phyloP scores from a whole-genome alignment of 2,797 vertebrate species.

The Semotilus atromaculatus region DNA sequence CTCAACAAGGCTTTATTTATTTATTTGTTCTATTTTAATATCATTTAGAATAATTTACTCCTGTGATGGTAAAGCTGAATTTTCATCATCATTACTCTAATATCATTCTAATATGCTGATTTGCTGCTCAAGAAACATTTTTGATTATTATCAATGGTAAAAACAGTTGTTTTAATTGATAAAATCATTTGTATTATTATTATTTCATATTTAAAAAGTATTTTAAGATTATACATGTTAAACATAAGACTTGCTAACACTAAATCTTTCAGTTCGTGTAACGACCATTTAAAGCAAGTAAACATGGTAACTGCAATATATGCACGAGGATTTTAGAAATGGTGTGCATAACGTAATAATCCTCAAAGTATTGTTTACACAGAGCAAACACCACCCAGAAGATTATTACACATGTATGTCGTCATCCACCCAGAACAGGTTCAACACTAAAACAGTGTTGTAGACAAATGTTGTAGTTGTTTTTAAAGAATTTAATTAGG shows the following conservation, averaged over 20 bases:
- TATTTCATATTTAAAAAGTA: neutral
- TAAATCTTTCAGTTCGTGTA: neutral
- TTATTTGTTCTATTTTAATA: neutral
- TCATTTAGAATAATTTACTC: neutral
- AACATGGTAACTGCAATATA: neutral
- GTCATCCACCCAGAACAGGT: neutral
- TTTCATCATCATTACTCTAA: neutral
- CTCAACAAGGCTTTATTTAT: neutral
- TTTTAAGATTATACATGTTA: neutral
- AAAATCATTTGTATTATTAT: neutral
- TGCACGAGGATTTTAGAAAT: neutral
- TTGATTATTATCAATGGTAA: neutral
- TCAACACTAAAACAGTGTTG: neutral
- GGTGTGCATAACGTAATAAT: neutral
- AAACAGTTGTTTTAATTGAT: neutral
- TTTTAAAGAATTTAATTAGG: neutral
- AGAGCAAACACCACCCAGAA: constrained; percentile 3
- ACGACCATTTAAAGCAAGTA: neutral
- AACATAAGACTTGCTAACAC: neutral
- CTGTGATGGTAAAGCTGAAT: neutral
- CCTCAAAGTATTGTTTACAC: constrained; percentile 1
- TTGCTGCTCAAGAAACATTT: neutral
- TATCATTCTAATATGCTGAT: neutral
- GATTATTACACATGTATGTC: neutral
- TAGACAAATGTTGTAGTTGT: neutral